Conservation (phyloP, 2,797 vertebrate genomes). For the Protosalanx chinensis region DNA sequence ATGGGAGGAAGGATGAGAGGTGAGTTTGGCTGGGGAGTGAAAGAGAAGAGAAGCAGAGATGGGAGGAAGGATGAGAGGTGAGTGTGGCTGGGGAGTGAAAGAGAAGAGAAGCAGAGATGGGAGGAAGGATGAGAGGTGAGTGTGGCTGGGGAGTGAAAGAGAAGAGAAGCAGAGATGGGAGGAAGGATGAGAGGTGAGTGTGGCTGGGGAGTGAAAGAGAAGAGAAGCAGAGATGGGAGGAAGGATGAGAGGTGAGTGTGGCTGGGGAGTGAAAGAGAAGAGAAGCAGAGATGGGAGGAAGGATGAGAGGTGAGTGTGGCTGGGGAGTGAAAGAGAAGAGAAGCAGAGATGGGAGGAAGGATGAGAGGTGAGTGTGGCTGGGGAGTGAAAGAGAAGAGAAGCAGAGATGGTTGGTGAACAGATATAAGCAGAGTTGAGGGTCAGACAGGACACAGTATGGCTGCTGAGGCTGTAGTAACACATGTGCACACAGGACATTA, state of each 20-base stretch:
- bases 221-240: background rate
- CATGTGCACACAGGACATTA: conserved; percentile 9
- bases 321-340: background rate
- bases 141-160: background rate
- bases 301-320: background rate
- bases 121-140: background rate
- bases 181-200: background rate
- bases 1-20: background rate
- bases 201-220: background rate
- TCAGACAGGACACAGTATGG: background rate
- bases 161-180: background rate
- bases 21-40: background rate
- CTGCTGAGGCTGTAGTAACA: conserved; percentile 24
- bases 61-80: no score
- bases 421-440: background rate
- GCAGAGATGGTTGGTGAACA: background rate
- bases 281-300: background rate
- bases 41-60: background rate
- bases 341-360: background rate
- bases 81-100: no score
- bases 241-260: background rate
- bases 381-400: background rate
- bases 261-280: background rate
- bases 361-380: background rate
- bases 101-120: background rate